Evolutionary conservation across 2,797 vertebrate genomes (phyloP), one percentile per base, ranked within the genome.

Genomic region (Cyprinella venusta): DNA sequence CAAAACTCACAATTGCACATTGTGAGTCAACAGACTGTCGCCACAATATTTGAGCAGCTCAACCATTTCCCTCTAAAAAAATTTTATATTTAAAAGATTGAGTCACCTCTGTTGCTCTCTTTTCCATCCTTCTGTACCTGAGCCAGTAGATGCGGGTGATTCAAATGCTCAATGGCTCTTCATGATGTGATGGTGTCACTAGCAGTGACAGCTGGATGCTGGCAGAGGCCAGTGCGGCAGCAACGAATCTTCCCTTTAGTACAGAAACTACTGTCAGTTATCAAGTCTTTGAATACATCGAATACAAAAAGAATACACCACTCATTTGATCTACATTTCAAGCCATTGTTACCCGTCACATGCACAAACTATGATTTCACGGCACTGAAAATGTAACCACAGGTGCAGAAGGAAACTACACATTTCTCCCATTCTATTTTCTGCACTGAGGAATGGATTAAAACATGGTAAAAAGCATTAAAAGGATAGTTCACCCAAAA

Each of bases 101-200:
- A 59, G 52, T 78, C 76, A 40, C 79, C 80, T 75, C 80, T 40
- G 12, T 75, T 54, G 6, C 52, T 21, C 5, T 2, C 76, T 82
- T 75, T 79, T 80, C 80, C 69, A 45, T 87, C 15, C n/a, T 54
- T 75, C 82, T 72, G 76, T 79, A 83, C 76, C 40, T 68, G 65
- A 82, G 79, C 76, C 80, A 82, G 80, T 74, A 76, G 76, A 80
- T 84, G 80, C 5, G 50, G 79, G 65, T 85, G 85, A 86, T 61
- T 88, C 68, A 86, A 68, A 78, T 61, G 21, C 84, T 76, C 80
- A 76, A 24, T 86, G n/a, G 63, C 71, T 84, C 38, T 69, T 86
- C 63, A 84, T 84, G 82, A 79, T 79, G 81, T 88, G 84, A 67
- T 76, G 79, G 83, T 87, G 72, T 82, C 79, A 86, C 69, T 40